Evolutionary conservation across 2,113 vertebrate genomes (phyloP).

Genomic region (Columba janthina): DNA sequence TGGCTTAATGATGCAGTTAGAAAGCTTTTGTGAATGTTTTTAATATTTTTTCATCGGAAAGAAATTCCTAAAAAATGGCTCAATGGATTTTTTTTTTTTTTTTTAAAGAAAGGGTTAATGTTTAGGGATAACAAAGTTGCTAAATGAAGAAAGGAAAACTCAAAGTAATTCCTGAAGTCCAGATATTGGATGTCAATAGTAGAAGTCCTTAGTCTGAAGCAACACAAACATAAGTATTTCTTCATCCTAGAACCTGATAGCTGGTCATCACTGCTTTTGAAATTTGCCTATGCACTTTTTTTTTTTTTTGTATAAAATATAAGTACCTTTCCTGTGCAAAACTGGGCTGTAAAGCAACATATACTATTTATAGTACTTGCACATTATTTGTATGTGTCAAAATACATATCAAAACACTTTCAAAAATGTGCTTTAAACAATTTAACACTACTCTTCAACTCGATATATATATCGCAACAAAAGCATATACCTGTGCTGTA

Average conservation of each 20-base stretch:
- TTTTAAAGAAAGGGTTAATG: neutral
- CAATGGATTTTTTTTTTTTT: neutral
- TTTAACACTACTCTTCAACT: neutral
- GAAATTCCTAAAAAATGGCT: rapidly evolving
- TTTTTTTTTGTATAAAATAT: neutral
- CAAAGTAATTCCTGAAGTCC: neutral
- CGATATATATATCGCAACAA: neutral
- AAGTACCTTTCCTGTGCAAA: neutral
- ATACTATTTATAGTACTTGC: neutral
- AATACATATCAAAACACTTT: neutral
- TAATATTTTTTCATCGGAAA: neutral
- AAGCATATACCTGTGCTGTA: neutral
- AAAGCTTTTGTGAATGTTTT: neutral
- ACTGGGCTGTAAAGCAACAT: neutral
- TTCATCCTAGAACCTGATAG: neutral
- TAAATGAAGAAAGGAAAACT: neutral
- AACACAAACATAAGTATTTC: neutral
- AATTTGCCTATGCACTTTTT: neutral
- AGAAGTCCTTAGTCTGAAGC: neutral
- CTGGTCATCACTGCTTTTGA: neutral
- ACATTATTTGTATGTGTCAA: neutral
- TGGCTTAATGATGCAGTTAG: neutral
- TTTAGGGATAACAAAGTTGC: neutral
- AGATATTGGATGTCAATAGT: neutral
- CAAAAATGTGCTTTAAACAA: neutral